Percentiles rank a stretch among this genome's conserved stretches.
Conservation (phyloP, 2,888 invertebrate species). For the Bombyx huttoni region DNA sequence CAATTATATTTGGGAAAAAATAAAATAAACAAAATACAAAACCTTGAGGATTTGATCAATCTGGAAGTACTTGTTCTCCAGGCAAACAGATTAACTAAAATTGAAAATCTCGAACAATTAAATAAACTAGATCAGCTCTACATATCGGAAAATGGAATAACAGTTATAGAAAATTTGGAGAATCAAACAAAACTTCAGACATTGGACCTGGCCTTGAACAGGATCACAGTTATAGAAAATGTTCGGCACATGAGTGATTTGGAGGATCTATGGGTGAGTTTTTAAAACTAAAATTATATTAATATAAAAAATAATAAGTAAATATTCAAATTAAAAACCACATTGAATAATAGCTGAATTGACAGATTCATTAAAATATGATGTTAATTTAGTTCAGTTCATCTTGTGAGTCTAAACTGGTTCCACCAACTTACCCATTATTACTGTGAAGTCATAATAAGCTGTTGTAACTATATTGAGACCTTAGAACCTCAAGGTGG, state of each 20-base stretch:
- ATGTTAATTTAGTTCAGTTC: too few relatives aligned
- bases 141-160: slow-evolving; percentile 93
- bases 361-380: too few relatives aligned
- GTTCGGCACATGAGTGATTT: slow-evolving; percentile 82
- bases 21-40: slow-evolving; percentile 90
- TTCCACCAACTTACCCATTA: too few relatives aligned
- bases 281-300: not conserved
- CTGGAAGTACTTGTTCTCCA: slow-evolving; percentile 89
- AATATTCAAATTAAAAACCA: too few relatives aligned
- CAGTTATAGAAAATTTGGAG: slow-evolving; percentile 81
- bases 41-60: slow-evolving; percentile 79
- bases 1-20: slow-evolving; percentile 94
- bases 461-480: too few relatives aligned
- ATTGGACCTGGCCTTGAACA: slow-evolving; percentile 91
- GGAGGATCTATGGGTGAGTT: slow-evolving; percentile 94
- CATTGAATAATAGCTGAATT: too few relatives aligned
- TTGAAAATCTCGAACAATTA: slow-evolving; percentile 87
- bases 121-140: slow-evolving; percentile 88
- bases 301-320: too few relatives aligned
- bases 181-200: slow-evolving; percentile 82
- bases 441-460: too few relatives aligned
- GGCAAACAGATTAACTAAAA: slow-evolving; percentile 88
- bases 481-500: too few relatives aligned
- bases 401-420: too few relatives aligned
- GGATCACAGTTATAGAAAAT: slow-evolving; percentile 84